Evolutionary conservation across 2,797 vertebrate genomes (phyloP).

Genomic region (Pygocentrus nattereri): DNA sequence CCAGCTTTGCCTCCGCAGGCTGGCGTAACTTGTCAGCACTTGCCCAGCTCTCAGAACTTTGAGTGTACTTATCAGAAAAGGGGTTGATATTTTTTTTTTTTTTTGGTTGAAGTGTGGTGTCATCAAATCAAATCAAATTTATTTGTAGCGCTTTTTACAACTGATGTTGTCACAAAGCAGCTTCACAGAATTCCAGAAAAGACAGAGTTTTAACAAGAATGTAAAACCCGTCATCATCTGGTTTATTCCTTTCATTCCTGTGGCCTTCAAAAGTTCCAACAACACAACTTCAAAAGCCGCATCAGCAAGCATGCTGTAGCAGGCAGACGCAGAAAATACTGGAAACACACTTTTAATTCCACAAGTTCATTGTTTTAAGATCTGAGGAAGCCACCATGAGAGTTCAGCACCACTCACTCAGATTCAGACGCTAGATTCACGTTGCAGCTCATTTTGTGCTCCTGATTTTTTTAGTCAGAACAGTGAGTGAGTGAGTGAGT

Average conservation of each 20-base stretch:
- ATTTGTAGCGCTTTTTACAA: too few relatives aligned
- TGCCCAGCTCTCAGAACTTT: slow-evolving; percentile 74
- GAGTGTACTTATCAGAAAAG: slow-evolving; percentile 76
- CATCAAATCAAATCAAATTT: too few relatives aligned
- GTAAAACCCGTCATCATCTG: too few relatives aligned
- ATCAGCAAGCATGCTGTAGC: slow-evolving; percentile 67
- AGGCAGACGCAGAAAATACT: slow-evolving; percentile 4
- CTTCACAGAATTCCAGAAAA: too few relatives aligned
- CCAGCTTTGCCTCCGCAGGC: slow-evolving; percentile 18
- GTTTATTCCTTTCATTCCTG: slow-evolving; percentile 73
- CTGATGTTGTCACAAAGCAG: too few relatives aligned
- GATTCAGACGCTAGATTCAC: too few relatives aligned
- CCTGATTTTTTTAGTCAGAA: not conserved
- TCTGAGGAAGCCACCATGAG: too few relatives aligned
- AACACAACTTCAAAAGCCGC: too few relatives aligned
- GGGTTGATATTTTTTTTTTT: slow-evolving; percentile 74
- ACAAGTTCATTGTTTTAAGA: not conserved
- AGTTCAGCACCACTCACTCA: too few relatives aligned
- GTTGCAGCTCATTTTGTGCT: not conserved
- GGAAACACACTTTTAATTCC: not conserved
- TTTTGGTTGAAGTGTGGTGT: slow-evolving; percentile 65
- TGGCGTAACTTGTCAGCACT: slow-evolving; percentile 51
- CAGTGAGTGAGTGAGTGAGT: not conserved
- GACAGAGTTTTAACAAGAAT: too few relatives aligned
- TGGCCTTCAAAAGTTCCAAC: slow-evolving; percentile 67